phyloP scores from a whole-genome alignment of 2,113 vertebrate species.

The Bufo gargarizans region DNA sequence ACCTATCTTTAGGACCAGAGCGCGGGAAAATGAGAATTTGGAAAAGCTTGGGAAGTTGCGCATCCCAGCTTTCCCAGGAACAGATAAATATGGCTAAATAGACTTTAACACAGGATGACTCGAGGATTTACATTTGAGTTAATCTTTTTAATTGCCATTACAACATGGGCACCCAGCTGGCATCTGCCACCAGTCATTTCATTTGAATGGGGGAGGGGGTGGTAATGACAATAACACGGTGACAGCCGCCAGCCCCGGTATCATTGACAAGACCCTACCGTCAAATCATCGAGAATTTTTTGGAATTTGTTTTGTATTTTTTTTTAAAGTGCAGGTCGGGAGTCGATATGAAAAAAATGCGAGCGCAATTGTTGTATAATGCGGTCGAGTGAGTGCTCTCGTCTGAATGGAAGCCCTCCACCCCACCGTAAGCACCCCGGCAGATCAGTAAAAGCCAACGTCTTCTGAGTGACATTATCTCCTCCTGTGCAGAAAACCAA shows the following conservation, averaged over 20 bases:
- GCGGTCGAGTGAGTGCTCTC: slow-evolving; percentile 23
- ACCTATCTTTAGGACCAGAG: no score
- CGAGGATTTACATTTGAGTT: neutral
- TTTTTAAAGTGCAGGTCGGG: slow-evolving; percentile 29
- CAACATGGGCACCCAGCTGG: neutral
- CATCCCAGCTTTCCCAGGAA: neutral
- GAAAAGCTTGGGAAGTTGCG: neutral
- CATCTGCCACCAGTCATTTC: neutral
- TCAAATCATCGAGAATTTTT: slow-evolving; percentile 19
- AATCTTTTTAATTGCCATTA: neutral
- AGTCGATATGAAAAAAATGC: slow-evolving; percentile 22
- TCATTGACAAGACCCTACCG: neutral
- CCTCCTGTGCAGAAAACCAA: slow-evolving; percentile 76
- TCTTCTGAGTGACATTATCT: slow-evolving; percentile 72
- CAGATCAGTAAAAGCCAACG: slow-evolving; percentile 60
- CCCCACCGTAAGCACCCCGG: neutral
- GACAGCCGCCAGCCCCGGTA: neutral
- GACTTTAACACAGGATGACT: neutral
- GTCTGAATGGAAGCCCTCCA: neutral
- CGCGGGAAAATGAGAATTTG: no score
- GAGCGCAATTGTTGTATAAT: slow-evolving; percentile 44
- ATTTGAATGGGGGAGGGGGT: neutral
- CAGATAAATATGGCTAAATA: neutral
- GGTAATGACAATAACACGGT: slow-evolving; percentile 7
- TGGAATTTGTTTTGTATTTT: neutral